Evolutionary conservation across 2,113 vertebrate genomes (phyloP).

Genomic region (Sterrhoptilus dennistouni): DNA sequence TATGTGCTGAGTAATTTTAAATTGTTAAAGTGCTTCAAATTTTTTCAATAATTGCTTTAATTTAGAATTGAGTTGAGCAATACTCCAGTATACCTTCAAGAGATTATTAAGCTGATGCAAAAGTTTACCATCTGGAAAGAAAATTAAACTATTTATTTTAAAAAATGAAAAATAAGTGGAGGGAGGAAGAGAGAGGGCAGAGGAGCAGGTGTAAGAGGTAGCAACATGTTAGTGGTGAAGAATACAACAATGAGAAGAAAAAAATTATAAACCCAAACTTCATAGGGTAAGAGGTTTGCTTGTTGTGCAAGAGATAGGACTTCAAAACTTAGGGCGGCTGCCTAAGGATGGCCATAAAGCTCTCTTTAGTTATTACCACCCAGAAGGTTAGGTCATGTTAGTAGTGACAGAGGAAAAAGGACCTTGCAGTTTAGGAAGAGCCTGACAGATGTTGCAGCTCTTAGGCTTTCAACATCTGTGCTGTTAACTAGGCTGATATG

Average conservation of each 20-base stretch:
- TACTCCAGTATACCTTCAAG: constrained; percentile 70
- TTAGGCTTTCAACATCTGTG: background rate
- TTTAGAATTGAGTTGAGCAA: constrained; percentile 75
- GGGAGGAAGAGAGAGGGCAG: background rate
- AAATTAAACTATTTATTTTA: constrained; percentile 43
- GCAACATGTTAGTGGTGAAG: background rate
- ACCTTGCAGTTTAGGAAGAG: background rate
- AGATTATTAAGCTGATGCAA: constrained; percentile 66
- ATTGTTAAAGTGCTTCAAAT: constrained; percentile 77
- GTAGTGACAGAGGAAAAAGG: background rate
- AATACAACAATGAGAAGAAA: background rate
- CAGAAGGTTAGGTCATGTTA: background rate
- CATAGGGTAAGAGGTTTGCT: background rate
- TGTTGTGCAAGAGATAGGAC: background rate
- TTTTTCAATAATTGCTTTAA: constrained; percentile 79
- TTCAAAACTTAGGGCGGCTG: background rate
- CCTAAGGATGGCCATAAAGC: background rate
- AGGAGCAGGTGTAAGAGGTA: background rate
- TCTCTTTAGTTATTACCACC: background rate
- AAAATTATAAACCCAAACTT: background rate
- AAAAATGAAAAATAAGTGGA: background rate
- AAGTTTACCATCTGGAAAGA: constrained; percentile 70
- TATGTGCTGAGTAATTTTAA: constrained; percentile 75
- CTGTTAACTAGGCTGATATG: background rate
- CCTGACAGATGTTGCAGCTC: background rate